These are phyloP conservation scores for Andrena camellia DNA, from an alignment of 2,888 invertebrate genomes.

Conservation along the genomic window DNA sequence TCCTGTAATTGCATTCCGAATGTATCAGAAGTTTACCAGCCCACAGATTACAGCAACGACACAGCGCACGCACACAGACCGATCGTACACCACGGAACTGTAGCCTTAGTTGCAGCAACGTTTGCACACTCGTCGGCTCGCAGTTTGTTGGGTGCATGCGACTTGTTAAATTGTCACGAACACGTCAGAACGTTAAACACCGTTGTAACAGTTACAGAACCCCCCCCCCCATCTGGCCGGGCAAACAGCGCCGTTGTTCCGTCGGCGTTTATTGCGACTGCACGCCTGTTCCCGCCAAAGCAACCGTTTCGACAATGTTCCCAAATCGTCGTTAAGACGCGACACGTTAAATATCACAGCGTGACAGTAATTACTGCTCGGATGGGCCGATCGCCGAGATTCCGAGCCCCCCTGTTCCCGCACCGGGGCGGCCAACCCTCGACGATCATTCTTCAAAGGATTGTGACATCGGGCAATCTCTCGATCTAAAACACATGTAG, in stretches of 20 bases:
- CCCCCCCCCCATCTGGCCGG: background rate
- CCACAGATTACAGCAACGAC: slow-evolving; percentile 7
- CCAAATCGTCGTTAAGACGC: slow-evolving; percentile 49
- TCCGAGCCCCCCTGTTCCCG: no score
- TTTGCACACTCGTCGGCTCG: slow-evolving; percentile 77
- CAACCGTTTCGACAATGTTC: slow-evolving; percentile 41
- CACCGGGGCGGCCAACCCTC: no score
- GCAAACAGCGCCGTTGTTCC: slow-evolving; percentile 47
- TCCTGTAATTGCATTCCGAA: background rate
- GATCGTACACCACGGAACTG: slow-evolving; percentile 75
- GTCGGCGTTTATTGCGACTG: slow-evolving; percentile 49
- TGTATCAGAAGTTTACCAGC: background rate
- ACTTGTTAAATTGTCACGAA: slow-evolving; percentile 49
- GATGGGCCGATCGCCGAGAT: background rate
- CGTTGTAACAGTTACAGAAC: slow-evolving; percentile 35
- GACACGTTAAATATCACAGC: slow-evolving; percentile 46
- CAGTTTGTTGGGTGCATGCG: slow-evolving; percentile 20
- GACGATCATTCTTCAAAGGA: no score
- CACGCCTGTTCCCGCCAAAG: slow-evolving; percentile 43
- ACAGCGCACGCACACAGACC: slow-evolving; percentile 2
- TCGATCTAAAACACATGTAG: no score
- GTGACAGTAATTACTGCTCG: slow-evolving; percentile 35
- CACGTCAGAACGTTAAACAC: slow-evolving; percentile 39
- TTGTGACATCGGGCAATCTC: no score
- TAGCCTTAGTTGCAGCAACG: slow-evolving; percentile 80